Evolutionary conservation across 2,797 vertebrate species (phyloP).

Genomic region (Telmatherina bonti): DNA sequence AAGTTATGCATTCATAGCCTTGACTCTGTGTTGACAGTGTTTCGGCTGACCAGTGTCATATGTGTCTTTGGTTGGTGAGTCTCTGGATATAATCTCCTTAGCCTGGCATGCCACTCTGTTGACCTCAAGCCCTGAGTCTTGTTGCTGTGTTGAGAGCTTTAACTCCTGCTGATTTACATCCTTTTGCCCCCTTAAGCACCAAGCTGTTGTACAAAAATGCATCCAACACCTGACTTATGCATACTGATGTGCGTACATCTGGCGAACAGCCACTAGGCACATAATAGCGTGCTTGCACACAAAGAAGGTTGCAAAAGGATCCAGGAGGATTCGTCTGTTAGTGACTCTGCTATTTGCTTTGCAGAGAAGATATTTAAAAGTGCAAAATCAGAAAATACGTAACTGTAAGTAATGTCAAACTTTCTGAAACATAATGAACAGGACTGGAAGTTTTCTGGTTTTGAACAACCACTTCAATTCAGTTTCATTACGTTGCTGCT

Average conservation of each 20-base stretch:
- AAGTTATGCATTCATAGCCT: constrained; percentile 23
- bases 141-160: constrained; percentile 60
- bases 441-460: no score
- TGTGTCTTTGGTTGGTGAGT: constrained; percentile 59
- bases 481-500: background rate
- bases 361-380: constrained; percentile 49
- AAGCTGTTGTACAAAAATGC: constrained; percentile 42
- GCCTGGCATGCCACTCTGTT: constrained; percentile 73
- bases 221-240: constrained; percentile 2
- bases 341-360: constrained; percentile 49
- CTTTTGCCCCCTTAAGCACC: constrained; percentile 25
- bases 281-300: constrained; percentile 36
- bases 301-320: constrained; percentile 49
- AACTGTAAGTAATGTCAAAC: constrained; percentile 24
- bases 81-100: constrained; percentile 78
- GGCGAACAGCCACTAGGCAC: constrained; percentile 32
- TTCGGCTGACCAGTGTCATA: constrained; percentile 47
- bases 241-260: constrained; percentile 31
- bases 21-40: constrained; percentile 47
- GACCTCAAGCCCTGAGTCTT: constrained; percentile 69
- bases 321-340: constrained; percentile 67
- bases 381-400: constrained; percentile 19
- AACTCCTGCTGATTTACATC: constrained; percentile 56
- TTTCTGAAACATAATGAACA: constrained; percentile 13
- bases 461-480: no score